Percentiles rank a stretch among this genome's conserved stretches.
Conservation (phyloP, 1,140 invertebrate genomes). For the Batillaria attramentaria region DNA sequence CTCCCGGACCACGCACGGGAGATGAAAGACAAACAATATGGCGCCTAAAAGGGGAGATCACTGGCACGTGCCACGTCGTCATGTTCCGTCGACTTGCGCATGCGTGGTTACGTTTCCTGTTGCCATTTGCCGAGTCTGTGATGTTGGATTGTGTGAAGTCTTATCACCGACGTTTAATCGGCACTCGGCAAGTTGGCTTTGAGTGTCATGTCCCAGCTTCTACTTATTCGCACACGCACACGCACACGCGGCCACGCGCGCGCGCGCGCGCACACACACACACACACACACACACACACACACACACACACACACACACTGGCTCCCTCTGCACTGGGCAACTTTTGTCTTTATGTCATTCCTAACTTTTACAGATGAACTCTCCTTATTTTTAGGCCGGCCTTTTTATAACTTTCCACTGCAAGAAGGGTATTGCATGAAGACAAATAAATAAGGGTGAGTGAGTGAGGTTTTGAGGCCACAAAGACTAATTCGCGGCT, state of each 20-base stretch:
- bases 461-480: no score
- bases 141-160: no score
- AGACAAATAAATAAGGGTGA: no score
- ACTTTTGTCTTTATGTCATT: no score
- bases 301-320: not conserved
- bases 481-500: no score
- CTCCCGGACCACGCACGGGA: not conserved
- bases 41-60: not conserved
- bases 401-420: no score
- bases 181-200: no score
- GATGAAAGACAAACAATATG: constrained; percentile 29
- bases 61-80: not conserved
- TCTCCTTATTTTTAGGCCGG: no score
- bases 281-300: constrained; percentile 21
- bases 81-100: not conserved
- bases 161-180: no score
- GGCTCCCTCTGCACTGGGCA: no score
- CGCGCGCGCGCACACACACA: not conserved
- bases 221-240: not conserved
- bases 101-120: constrained; percentile 18
- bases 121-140: not conserved
- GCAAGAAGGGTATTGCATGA: no score
- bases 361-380: no score
- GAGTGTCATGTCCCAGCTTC: not conserved
- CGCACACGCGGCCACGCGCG: not conserved